Evolutionary conservation across 2,888 invertebrate species (phyloP).

Genomic region (Leptura quadrifasciata): DNA sequence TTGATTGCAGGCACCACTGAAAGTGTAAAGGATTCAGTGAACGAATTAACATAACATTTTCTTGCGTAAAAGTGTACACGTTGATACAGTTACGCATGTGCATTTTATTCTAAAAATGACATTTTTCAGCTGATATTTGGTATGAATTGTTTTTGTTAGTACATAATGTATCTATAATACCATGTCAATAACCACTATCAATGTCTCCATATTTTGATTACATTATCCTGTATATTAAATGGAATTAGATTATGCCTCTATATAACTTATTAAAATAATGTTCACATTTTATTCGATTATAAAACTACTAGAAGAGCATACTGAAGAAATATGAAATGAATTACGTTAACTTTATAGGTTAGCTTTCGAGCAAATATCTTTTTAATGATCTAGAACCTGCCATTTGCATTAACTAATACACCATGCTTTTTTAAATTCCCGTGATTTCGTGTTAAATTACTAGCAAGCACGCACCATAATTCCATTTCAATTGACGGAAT

Average conservation of each 20-base stretch:
- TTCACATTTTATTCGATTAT: not conserved
- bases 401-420: slow-evolving; percentile 32
- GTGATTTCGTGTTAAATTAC: slow-evolving; percentile 33
- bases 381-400: slow-evolving; percentile 16
- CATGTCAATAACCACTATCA: no score
- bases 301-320: not conserved
- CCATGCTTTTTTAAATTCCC: slow-evolving; percentile 14
- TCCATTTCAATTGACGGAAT: slow-evolving; percentile 25
- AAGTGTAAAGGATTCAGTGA: no score
- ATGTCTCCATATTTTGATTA: not conserved
- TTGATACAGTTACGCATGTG: no score
- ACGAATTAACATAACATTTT: no score
- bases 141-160: no score
- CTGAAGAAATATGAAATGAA: not conserved
- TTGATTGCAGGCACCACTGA: no score
- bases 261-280: not conserved
- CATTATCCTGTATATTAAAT: not conserved
- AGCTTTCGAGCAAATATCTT: slow-evolving; percentile 23
- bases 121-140: no score
- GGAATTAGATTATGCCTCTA: not conserved
- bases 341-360: slow-evolving; percentile 21
- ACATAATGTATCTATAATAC: no score
- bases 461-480: slow-evolving; percentile 11
- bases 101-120: no score
- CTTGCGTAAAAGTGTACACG: no score